Conservation (phyloP, 2,888 invertebrate species). For the Pristionchus maxplancki region DNA sequence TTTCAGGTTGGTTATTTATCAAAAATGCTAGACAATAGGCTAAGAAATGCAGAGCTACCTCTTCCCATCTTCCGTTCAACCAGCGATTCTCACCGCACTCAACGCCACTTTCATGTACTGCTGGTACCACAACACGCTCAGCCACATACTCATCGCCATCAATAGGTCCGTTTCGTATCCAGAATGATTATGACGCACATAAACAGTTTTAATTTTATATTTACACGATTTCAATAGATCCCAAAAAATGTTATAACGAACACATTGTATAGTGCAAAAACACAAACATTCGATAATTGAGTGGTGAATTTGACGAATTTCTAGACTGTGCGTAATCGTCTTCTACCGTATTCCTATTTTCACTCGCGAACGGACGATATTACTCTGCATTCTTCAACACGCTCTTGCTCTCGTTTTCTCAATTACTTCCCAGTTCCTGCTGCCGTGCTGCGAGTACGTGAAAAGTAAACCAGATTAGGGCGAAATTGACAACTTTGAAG, state of each 20-base stretch:
- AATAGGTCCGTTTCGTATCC: slow-evolving; percentile 3
- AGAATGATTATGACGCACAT: not conserved
- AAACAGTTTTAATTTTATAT: not conserved
- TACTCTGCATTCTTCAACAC: not conserved
- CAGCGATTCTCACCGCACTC: not conserved
- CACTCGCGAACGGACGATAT: not conserved
- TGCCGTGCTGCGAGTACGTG: slow-evolving; percentile 14
- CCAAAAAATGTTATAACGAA: too few species aligned
- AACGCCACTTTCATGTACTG: not conserved
- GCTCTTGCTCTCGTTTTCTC: not conserved
- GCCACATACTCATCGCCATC: not conserved
- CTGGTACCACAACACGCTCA: slow-evolving; percentile 40
- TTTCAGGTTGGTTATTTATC: not conserved
- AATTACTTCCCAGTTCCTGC: not conserved
- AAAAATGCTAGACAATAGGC: too few species aligned
- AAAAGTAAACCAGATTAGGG: not conserved
- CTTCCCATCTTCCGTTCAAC: not conserved
- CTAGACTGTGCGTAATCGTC: not conserved
- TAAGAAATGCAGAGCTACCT: not conserved
- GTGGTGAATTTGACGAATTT: too few species aligned
- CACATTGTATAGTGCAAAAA: too few species aligned
- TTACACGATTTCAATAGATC: too few species aligned
- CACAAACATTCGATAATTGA: too few species aligned
- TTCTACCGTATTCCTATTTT: not conserved
- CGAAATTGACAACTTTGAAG: not conserved